These are phyloP conservation scores for Syrista parreyssii DNA, from an alignment of 2,888 invertebrate species.

Conservation along the genomic window DNA sequence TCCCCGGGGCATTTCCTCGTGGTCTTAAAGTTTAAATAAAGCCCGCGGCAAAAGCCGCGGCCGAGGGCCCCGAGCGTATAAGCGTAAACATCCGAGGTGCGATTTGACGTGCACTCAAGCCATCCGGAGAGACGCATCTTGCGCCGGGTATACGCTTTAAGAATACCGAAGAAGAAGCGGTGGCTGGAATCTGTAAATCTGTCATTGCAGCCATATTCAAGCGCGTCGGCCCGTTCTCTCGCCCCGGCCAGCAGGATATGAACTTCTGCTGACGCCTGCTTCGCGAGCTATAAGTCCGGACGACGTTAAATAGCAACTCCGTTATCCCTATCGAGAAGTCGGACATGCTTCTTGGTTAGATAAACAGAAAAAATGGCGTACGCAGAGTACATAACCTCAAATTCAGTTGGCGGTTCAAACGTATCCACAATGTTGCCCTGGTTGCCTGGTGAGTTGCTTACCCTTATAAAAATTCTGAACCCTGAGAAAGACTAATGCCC, in stretches of 20 bases:
- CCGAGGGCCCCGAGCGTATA: constrained; percentile 32
- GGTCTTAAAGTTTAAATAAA: constrained; percentile 19
- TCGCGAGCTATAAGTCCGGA: background rate
- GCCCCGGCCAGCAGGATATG: constrained; percentile 42
- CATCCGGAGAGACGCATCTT: constrained; percentile 36
- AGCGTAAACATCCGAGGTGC: constrained; percentile 62
- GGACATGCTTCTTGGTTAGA: background rate
- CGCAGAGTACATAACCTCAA: background rate
- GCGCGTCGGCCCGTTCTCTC: constrained; percentile 9
- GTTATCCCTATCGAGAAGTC: background rate
- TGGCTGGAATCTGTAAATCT: constrained; percentile 66
- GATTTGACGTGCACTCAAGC: constrained; percentile 55
- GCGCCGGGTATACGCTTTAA: constrained; percentile 48
- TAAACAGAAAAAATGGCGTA: background rate
- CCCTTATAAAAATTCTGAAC: background rate
- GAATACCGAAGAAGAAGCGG: constrained; percentile 45
- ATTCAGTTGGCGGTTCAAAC: background rate
- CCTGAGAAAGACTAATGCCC: background rate
- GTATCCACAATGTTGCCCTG: background rate
- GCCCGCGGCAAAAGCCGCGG: constrained; percentile 3
- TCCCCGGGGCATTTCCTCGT: constrained; percentile 2
- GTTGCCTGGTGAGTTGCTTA: background rate
- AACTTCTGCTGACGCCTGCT: constrained; percentile 34
- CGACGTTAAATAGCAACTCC: constrained; percentile 5
- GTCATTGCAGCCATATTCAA: constrained; percentile 60